Percentiles rank a stretch among this genome's conserved stretches.
Evolutionary conservation across 2,113 vertebrate genomes (phyloP).

Genomic region (Ciconia maguari): DNA sequence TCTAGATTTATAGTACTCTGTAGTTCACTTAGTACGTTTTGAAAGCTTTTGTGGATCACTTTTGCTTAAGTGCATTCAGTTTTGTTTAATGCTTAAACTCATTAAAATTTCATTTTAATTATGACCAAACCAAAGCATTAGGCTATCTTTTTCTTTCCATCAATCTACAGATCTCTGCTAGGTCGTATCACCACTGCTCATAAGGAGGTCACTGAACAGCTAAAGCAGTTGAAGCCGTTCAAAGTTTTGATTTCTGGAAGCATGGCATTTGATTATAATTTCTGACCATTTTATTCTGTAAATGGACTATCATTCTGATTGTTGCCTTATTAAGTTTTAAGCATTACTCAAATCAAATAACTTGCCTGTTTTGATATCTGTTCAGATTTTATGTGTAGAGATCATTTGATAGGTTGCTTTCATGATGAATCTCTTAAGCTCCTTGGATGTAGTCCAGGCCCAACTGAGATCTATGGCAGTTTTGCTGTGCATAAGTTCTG

Average conservation of each 20-base stretch:
- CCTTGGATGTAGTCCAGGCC: neutral
- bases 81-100: constrained; percentile 27
- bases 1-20: neutral
- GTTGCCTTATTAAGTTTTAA: constrained; percentile 25
- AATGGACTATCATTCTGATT: constrained; percentile 2
- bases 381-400: neutral
- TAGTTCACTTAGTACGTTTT: neutral
- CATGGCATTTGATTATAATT: constrained; percentile 25
- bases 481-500: neutral
- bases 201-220: neutral
- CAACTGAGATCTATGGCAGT: neutral
- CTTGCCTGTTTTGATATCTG: neutral
- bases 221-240: constrained; percentile 19
- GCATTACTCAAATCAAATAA: constrained; percentile 21
- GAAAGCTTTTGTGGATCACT: neutral
- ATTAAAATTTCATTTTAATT: constrained; percentile 42
- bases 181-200: neutral
- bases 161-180: neutral
- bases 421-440: constrained; percentile 14
- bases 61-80: constrained; percentile 1
- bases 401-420: constrained; percentile 16
- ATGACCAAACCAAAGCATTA: neutral
- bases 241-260: neutral
- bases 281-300: constrained; percentile 32
- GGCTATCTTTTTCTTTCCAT: constrained; percentile 1